Base-by-base conservation (phyloP, 2,797 vertebrate species). In the Lagodon rhomboides region DNA sequence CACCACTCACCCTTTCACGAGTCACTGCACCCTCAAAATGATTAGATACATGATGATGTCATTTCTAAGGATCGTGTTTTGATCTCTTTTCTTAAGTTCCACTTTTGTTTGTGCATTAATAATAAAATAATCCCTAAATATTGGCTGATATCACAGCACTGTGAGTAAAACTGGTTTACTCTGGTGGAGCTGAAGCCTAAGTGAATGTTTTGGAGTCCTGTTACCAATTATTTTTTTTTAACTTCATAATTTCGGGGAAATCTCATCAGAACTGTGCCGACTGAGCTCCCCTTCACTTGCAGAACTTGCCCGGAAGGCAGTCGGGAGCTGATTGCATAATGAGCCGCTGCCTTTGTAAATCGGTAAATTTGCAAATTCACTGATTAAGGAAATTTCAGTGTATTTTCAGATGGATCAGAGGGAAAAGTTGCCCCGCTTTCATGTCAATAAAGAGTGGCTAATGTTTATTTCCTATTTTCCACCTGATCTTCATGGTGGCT, bases 241-340 rank as follows among this genome's bases (percentile, higher is more conserved):
- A 50, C 3, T 47, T 55, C 3, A 22, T 30, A 2, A 20, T 49
- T 55, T 67, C 17, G 13, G 58, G 69, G 25, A 41, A 73, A 77
- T 69, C 55, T 46, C 47, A 43, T 51, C 50, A 67, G 73, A 55
- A 51, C 41, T 54, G 34, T 13, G 9, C 54, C 46, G 4, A 20
- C 66, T 25, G 47, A 77, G 4, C 56, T 64, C 56, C 46, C 10
- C 1, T 43, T 60, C 22, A 44, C 9, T 25, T 12, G 16, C 30
- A 46, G 23, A 73, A 30, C 65, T 53, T 55, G 62, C 53, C 41
- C 49, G 27, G 8, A 23, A 61, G 62, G n/a, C 30, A 62, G 54
- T 55, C 15, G 1, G 50, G 15, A 56, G 43, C 38, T 76, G 78
- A 76, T 66, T 75, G 43, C 41, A 68, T 72, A 72, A 78, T 79